These are phyloP conservation scores for Tridacna gigas DNA, from an alignment of 2,888 invertebrate genomes.

Conservation along the genomic window DNA sequence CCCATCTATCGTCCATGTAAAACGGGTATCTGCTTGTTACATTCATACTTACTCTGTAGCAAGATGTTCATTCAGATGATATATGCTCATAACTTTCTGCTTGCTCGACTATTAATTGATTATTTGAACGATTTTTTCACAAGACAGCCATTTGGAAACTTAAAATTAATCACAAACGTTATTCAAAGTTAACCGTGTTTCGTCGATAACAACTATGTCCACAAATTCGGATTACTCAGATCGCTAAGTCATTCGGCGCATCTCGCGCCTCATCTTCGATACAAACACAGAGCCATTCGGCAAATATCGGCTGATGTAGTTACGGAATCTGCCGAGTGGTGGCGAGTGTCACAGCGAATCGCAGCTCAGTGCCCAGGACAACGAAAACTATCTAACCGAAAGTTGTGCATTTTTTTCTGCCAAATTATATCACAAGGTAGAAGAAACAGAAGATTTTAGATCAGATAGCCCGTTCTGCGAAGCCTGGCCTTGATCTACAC, in stretches of 20 bases:
- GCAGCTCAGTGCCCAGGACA: too few species aligned
- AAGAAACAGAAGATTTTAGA: too few species aligned
- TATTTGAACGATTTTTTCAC: not conserved
- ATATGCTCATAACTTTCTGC: constrained; percentile 58
- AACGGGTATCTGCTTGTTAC: constrained; percentile 62
- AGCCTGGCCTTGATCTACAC: too few species aligned
- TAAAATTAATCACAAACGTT: constrained; percentile 17
- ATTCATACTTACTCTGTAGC: constrained; percentile 78
- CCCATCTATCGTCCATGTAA: constrained; percentile 38
- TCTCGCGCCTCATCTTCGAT: not conserved
- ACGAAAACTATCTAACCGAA: too few species aligned
- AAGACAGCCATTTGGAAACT: not conserved
- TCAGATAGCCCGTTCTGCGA: too few species aligned
- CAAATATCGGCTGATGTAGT: too few species aligned
- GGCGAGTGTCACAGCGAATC: too few species aligned
- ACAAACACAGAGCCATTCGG: too few species aligned
- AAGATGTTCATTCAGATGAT: constrained; percentile 80
- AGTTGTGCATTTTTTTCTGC: too few species aligned
- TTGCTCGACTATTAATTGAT: constrained; percentile 35
- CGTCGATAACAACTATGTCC: constrained; percentile 66
- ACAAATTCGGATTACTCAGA: constrained; percentile 65
- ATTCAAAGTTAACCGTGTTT: constrained; percentile 42
- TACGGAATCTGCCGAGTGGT: too few species aligned
- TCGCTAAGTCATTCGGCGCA: constrained; percentile 61
- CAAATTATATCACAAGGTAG: too few species aligned